These are phyloP conservation scores for Hydrolagus colliei DNA, from an alignment of 2,797 vertebrate genomes.

Conservation along the genomic window DNA sequence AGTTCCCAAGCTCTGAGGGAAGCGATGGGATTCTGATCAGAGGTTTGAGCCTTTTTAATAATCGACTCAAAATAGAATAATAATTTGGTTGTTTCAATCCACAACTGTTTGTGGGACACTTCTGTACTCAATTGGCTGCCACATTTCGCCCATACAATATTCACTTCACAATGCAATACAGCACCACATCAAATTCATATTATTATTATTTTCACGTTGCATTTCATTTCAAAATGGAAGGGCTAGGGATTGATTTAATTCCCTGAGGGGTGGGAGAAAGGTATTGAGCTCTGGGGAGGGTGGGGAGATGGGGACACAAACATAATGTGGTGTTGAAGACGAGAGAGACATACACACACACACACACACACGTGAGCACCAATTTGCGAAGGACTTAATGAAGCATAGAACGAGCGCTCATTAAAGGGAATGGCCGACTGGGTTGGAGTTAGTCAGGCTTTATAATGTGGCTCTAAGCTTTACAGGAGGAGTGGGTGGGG, in stretches of 20 bases:
- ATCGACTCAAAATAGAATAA: conserved; percentile 42
- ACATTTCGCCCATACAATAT: too few relatives aligned
- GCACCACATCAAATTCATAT: too few relatives aligned
- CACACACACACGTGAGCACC: background rate
- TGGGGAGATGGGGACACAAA: background rate
- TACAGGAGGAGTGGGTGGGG: background rate
- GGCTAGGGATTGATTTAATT: too few relatives aligned
- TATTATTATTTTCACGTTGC: conserved; percentile 25
- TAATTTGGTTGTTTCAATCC: too few relatives aligned
- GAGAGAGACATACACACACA: background rate
- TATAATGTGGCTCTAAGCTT: conserved; percentile 5
- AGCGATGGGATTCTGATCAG: conserved; percentile 10
- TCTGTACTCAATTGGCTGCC: too few relatives aligned
- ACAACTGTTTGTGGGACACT: too few relatives aligned
- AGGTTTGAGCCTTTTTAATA: conserved; percentile 48
- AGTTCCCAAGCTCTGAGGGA: too few relatives aligned
- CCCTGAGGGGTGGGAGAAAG: background rate
- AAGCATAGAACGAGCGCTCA: background rate
- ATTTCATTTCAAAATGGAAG: too few relatives aligned
- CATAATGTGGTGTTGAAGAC: background rate
- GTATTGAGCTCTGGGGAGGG: too few relatives aligned
- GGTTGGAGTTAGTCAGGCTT: background rate
- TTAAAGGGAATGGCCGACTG: conserved; percentile 2
- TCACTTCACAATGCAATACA: too few relatives aligned
- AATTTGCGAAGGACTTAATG: conserved; percentile 6